Evolutionary conservation across 2,888 invertebrate species (phyloP).

Genomic region (Julus scandinavius): DNA sequence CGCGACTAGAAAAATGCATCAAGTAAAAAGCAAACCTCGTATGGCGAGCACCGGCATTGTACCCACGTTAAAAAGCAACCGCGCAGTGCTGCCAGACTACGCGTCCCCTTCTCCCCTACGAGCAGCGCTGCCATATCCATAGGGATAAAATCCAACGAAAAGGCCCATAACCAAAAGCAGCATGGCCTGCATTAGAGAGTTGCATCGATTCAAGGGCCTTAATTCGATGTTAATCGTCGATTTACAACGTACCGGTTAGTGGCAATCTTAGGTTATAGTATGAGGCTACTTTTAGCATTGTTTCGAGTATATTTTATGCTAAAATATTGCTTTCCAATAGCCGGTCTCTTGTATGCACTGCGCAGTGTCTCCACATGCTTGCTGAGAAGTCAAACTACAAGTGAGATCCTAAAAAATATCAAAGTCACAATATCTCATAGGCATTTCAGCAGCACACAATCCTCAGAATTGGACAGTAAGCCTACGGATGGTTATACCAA

Average conservation of each 20-base stretch:
- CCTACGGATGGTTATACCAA: neutral
- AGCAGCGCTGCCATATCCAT: neutral
- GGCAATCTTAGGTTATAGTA: neutral
- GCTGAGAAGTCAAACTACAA: neutral
- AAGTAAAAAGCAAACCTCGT: neutral
- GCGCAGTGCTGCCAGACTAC: neutral
- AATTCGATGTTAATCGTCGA: neutral
- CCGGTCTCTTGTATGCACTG: neutral
- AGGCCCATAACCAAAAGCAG: neutral
- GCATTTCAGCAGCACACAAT: neutral
- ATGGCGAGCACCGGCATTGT: neutral
- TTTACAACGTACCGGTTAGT: neutral
- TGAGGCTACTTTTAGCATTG: neutral
- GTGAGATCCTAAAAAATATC: neutral
- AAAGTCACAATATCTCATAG: neutral
- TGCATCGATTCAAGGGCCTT: neutral
- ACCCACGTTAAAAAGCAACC: neutral
- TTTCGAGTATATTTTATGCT: neutral
- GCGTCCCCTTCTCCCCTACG: neutral
- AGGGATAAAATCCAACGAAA: too few species aligned
- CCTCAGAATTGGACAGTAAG: neutral
- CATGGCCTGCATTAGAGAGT: neutral
- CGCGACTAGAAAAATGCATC: constrained; percentile 10
- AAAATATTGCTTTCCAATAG: neutral
- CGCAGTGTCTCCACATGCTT: neutral